Evolutionary conservation across 2,797 vertebrate genomes (phyloP).

Genomic region (Myotis daubentonii): DNA sequence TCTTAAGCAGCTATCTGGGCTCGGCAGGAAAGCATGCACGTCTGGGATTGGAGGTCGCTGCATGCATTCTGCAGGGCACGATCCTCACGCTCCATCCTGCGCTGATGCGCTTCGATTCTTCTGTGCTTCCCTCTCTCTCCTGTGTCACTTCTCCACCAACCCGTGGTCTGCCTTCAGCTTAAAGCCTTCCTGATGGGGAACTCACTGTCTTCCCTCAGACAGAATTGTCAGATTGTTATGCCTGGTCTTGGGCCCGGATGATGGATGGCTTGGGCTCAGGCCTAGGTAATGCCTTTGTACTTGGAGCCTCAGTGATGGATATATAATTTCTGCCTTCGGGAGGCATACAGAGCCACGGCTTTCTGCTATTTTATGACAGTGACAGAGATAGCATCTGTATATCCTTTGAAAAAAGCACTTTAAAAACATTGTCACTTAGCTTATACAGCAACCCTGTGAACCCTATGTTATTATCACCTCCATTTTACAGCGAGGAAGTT

Average conservation of each 20-base stretch:
- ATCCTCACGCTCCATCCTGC: background rate
- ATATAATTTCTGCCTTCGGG: conserved; percentile 17
- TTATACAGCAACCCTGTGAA: conserved; percentile 36
- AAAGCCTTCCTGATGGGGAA: background rate
- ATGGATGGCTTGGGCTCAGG: background rate
- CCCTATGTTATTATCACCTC: conserved; percentile 30
- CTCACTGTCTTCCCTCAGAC: background rate
- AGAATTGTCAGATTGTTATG: background rate
- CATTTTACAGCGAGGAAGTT: background rate
- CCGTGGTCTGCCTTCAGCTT: background rate
- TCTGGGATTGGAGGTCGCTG: background rate
- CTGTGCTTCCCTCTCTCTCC: background rate
- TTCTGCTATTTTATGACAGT: background rate
- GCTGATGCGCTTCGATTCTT: background rate
- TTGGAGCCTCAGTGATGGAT: background rate
- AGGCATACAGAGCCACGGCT: background rate
- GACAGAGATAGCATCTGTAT: background rate
- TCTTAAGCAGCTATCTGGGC: background rate
- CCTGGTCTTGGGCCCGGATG: background rate
- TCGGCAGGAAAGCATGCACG: background rate
- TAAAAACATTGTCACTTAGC: background rate
- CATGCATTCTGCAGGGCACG: background rate
- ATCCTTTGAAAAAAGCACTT: background rate
- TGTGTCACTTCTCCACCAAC: background rate
- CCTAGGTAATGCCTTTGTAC: background rate